Conservation (phyloP, 2,113 vertebrate genomes). For the Hypanus sabinus region DNA sequence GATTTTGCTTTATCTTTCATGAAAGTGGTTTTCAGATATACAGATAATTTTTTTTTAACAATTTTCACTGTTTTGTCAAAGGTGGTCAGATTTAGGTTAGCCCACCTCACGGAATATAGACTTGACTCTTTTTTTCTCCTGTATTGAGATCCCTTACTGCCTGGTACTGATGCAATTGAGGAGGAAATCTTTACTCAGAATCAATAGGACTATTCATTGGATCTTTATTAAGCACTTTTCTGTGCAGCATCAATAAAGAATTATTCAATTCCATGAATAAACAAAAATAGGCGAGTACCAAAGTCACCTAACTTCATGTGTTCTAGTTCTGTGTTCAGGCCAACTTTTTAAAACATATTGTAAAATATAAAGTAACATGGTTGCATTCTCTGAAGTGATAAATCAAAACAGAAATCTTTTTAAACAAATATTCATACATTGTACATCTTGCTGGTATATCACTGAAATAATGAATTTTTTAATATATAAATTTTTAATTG, state of each 20-base stretch:
- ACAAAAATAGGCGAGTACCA: constrained; percentile 44
- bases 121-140: background rate
- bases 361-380: background rate
- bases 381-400: background rate
- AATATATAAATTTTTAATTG: no score
- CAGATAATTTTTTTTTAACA: no score
- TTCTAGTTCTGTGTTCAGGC: background rate
- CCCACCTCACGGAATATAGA: background rate
- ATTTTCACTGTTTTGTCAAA: background rate
- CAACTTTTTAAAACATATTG: no score
- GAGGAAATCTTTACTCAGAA: constrained; percentile 60
- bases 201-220: constrained; percentile 63
- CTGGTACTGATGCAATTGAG: constrained; percentile 71
- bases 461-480: no score
- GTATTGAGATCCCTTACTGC: constrained; percentile 44
- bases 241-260: constrained; percentile 46
- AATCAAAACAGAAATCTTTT: background rate
- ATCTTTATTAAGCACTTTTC: constrained; percentile 60
- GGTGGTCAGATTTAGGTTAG: background rate
- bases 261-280: constrained; percentile 45
- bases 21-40: background rate
- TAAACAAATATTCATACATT: background rate
- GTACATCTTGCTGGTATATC: background rate
- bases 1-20: background rate
- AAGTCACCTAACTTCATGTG: constrained; percentile 40